A percentile compares a stretch with the other conserved stretches of the same genome.
Conservation (phyloP, 2,113 vertebrate species). For the Salvator merianae region DNA sequence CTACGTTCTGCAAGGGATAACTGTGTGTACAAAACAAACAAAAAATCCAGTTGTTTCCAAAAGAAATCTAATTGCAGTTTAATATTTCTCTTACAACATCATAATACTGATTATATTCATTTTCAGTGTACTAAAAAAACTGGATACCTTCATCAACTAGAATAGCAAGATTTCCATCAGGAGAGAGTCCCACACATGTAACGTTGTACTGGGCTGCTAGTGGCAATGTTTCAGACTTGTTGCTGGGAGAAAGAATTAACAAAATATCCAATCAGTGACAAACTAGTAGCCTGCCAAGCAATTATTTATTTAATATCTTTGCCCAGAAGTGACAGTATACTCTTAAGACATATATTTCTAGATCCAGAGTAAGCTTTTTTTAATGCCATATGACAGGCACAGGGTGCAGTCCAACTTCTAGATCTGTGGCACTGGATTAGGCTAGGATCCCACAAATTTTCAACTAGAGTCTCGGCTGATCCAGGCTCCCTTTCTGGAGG, state of each 20-base stretch:
- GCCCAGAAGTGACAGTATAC: not conserved
- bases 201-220: conserved; percentile 88
- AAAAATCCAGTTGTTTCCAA: not conserved
- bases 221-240: conserved; percentile 89
- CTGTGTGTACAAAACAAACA: not conserved
- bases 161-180: conserved; percentile 86
- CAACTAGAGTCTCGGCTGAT: no score
- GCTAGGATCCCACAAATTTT: no score
- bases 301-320: not conserved
- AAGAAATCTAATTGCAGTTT: not conserved
- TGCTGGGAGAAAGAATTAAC: conserved; percentile 73
- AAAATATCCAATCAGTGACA: not conserved
- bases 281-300: not conserved
- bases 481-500: no score
- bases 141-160: conserved; percentile 90
- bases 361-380: not conserved
- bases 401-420: not conserved
- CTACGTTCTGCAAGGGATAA: no score
- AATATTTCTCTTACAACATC: not conserved
- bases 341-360: not conserved
- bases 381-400: not conserved
- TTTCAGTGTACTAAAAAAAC: not conserved
- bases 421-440: no score
- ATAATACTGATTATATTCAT: not conserved
- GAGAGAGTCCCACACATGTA: conserved; percentile 88